Conservation (phyloP, 2,113 vertebrate species). For the Neodon shergylaensis region DNA sequence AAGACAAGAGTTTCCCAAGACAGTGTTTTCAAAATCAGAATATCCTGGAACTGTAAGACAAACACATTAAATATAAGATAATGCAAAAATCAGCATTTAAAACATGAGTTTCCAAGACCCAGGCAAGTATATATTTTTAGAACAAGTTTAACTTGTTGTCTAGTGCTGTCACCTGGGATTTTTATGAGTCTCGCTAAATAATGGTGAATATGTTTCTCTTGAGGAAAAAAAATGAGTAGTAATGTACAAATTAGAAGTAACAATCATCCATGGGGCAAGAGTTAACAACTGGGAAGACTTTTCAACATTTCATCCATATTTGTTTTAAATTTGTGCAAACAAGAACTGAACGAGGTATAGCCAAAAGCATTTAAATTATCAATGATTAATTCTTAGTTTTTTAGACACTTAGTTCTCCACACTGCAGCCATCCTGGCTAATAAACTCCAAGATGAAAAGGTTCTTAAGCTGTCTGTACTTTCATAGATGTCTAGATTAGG, state of each 20-base stretch:
- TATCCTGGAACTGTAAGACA: not conserved
- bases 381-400: not conserved
- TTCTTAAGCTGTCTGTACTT: conserved; percentile 37
- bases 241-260: not conserved
- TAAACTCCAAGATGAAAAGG: not conserved
- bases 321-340: conserved; percentile 52
- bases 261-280: not conserved
- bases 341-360: conserved; percentile 9
- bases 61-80: not conserved
- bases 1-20: not conserved
- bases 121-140: not conserved
- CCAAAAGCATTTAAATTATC: not conserved
- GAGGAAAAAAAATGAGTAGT: not conserved
- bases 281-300: not conserved
- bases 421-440: not conserved
- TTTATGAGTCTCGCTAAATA: conserved; percentile 20
- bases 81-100: not conserved
- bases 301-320: not conserved
- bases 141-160: conserved; percentile 14
- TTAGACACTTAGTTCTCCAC: not conserved
- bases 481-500: not conserved
- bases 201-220: not conserved
- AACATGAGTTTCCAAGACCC: not conserved
- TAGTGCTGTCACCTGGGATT: not conserved
- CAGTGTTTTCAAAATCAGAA: not conserved